Evolutionary conservation across 2,113 vertebrate species (phyloP), one percentile per base, ranked within the genome.

Genomic region (Taxidea taxus): DNA sequence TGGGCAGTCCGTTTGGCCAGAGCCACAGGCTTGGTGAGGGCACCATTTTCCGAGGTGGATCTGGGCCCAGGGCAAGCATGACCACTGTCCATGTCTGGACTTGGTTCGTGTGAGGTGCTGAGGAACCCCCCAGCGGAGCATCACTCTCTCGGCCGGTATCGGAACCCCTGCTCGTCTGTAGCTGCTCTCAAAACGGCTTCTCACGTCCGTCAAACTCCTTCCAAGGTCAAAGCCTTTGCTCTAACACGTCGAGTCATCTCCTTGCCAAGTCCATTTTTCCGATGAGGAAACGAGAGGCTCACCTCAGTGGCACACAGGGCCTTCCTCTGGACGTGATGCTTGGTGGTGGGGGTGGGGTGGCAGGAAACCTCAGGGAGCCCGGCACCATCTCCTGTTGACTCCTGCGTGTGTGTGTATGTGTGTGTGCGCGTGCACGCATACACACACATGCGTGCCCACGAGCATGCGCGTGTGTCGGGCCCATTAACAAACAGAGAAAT

Each of bases 401-500:
- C 42, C 31, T 20, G 64, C 29, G 56, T 49, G 29, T 31, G 18
- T 54, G 14, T 5, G 21, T 15, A 13, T 5, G 13, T 15, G 13
- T 29, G 72, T 23, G 39, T n/a, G 7, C 7, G 51, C 4, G 25
- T 15, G 18, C 3, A 31, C n/a, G 29, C 2, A 9, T 9, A 18
- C 1, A 5, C 11, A 54, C 75, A 34, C 3, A 18, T n/a, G 31
- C 7, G 21, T 12, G 21, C 31, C 21, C 12, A 15, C 1, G 42
- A 90, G 94, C 92, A 60, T 86, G 89, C 75, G 58, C 18, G 0
- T 47, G 91, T 72, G 87, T 90, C 5, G 1, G 80, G 88, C 90
- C 96, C 92, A 95, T 97, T 96, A 96, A 96, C 96, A 98, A 96
- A 97, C 94, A 98, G 89, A 96, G 95, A 98, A 97, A 97, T 98